phyloP scores from a whole-genome alignment of 1,140 invertebrate species.

The Physella acuta region DNA sequence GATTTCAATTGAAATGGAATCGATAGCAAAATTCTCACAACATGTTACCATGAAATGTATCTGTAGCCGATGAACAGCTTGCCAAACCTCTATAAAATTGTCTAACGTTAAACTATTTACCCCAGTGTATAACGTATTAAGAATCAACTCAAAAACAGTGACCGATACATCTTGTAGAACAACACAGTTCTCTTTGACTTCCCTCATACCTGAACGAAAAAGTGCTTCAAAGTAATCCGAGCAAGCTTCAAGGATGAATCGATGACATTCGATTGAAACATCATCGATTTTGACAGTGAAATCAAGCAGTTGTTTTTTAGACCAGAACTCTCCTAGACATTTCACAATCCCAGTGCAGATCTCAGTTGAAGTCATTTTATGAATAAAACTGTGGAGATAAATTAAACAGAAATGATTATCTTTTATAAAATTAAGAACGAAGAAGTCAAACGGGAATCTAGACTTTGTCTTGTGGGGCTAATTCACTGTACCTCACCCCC shows the following conservation, averaged over 20 bases:
- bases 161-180: neutral
- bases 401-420: no score
- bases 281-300: neutral
- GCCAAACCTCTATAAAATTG: neutral
- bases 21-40: neutral
- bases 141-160: neutral
- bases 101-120: neutral
- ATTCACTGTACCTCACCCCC: no score
- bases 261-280: neutral
- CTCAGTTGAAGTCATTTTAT: no score
- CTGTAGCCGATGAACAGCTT: neutral
- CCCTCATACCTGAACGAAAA: neutral
- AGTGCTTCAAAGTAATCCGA: neutral
- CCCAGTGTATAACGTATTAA: neutral
- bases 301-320: neutral
- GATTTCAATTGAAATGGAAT: neutral
- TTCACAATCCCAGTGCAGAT: neutral
- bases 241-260: neutral
- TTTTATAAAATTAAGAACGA: no score
- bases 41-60: neutral
- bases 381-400: no score
- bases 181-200: neutral
- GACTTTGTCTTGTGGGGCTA: no score
- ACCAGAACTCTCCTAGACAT: neutral
- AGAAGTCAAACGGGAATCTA: no score